phyloP scores from a whole-genome alignment of 2,797 vertebrate species.

The Pseudocheirus occidentalis region DNA sequence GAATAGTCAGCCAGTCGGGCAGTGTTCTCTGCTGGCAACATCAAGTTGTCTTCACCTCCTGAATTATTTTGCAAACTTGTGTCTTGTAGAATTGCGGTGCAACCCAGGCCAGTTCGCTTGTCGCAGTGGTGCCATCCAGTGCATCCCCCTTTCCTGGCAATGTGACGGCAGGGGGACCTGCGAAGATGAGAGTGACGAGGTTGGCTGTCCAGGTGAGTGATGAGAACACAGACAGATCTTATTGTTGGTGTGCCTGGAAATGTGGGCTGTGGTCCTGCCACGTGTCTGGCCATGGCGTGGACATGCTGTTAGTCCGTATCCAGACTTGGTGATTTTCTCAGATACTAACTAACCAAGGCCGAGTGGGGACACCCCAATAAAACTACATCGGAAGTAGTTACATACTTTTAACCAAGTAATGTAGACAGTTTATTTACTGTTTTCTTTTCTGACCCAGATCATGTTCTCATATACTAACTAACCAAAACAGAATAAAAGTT shows the following conservation, averaged over 20 bases:
- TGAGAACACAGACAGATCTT: background rate
- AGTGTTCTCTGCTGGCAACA: background rate
- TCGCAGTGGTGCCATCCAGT: conserved; percentile 95
- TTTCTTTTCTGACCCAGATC: background rate
- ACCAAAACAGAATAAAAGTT: too few species aligned
- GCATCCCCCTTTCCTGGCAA: conserved; percentile 96
- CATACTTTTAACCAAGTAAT: background rate
- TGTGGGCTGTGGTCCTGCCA: background rate
- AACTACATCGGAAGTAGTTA: too few species aligned
- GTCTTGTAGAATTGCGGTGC: conserved; percentile 93
- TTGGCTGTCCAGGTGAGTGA: conserved; percentile 93
- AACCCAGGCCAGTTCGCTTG: conserved; percentile 94
- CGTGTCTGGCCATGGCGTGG: background rate
- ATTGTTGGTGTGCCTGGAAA: background rate
- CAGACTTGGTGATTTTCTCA: background rate
- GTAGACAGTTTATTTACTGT: background rate
- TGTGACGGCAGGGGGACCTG: conserved; percentile 98
- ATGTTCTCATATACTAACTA: too few species aligned
- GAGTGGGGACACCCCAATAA: background rate
- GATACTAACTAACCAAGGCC: background rate
- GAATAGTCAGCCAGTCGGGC: background rate
- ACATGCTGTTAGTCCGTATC: background rate
- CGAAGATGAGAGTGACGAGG: conserved; percentile 97
- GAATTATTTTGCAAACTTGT: conserved; percentile 52
- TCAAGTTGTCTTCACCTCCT: conserved; percentile 7